Evolutionary conservation across 2,113 vertebrate genomes (phyloP).

Genomic region (Neogobius melanostomus): DNA sequence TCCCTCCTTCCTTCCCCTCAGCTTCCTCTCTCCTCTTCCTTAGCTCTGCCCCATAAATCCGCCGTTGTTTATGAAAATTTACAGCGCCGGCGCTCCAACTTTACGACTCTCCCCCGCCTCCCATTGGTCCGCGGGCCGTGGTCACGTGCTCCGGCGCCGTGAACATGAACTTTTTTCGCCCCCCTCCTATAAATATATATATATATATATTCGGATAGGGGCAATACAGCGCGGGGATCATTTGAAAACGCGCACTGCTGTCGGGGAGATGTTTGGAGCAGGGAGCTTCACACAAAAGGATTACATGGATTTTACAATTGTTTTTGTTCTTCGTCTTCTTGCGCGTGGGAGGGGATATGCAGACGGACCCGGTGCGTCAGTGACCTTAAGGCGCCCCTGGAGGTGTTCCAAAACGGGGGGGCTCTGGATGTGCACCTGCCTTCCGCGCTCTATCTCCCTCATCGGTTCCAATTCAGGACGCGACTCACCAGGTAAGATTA

Average conservation of each 20-base stretch:
- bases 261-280: conserved; percentile 68
- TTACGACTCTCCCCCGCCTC: conserved; percentile 90
- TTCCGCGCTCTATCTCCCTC: background rate
- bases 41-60: conserved; percentile 96
- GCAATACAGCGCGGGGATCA: conserved; percentile 90
- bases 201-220: conserved; percentile 91
- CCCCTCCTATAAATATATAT: conserved; percentile 2
- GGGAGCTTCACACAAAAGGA: conserved; percentile 25
- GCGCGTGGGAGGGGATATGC: conserved; percentile 56
- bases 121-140: conserved; percentile 83
- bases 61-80: conserved; percentile 99
- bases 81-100: conserved; percentile 97
- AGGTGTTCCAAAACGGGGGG: background rate
- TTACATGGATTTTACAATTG: no score
- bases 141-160: conserved; percentile 93
- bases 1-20: conserved; percentile 24
- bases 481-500: conserved; percentile 38
- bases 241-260: conserved; percentile 80
- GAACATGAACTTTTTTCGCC: conserved; percentile 91
- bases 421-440: conserved; percentile 80
- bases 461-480: conserved; percentile 6
- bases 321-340: conserved; percentile 51
- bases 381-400: conserved; percentile 69
- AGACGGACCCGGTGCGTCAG: conserved; percentile 72
- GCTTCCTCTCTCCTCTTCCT: conserved; percentile 59